Base-by-base conservation (phyloP, 2,797 vertebrate genomes). In the Otolemur crassicaudatus region DNA sequence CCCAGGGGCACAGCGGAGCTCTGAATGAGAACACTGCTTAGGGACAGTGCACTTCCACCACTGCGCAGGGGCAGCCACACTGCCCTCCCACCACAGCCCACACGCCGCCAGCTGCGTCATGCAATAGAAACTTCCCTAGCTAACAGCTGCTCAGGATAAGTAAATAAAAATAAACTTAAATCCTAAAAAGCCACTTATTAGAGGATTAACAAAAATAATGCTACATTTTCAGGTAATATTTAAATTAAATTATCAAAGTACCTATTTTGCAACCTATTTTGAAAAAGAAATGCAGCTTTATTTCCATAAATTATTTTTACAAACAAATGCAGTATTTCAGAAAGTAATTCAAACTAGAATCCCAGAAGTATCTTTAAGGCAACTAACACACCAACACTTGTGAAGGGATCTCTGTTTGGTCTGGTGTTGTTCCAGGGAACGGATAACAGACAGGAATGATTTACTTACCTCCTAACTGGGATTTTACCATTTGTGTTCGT, bases 401-500 rank as follows among this genome's bases (percentile, higher is more conserved):
- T 12, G 13, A 53, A 37, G 27, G 37, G 25, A 34, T 31, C 19
- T 34, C 16, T 90, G 53, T 75, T 29, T 53, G 58, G 37, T 56
- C 37, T 94, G 83, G 37, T 13, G 31, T 49, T 29, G n/a, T n/a
- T 67, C 14, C 16, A 65, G n/a, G 20, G 6, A 23, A 58, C 4
- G 9, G 8, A 23, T n/a, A 25, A 14, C 31, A 46, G 7, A 16
- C 1, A 22, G 67, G 27, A 60, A 34, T 20, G 29, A 37, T n/a
- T 9, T 40, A 53, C 99, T 99, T 98, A 99, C 99, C 99, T 99
- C 98, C 99, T 98, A 23, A 99, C 99, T 69, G 99, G 99, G 98
- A 99, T 99, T 98, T 99, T 99, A 79, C 99, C 99, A 87, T 99
- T 99, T 70, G 99, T 98, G 70, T 99, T 99, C 94, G 99, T 99